Conservation (phyloP, 1,140 invertebrate genomes). For the Pseudomyrmex concolor region DNA sequence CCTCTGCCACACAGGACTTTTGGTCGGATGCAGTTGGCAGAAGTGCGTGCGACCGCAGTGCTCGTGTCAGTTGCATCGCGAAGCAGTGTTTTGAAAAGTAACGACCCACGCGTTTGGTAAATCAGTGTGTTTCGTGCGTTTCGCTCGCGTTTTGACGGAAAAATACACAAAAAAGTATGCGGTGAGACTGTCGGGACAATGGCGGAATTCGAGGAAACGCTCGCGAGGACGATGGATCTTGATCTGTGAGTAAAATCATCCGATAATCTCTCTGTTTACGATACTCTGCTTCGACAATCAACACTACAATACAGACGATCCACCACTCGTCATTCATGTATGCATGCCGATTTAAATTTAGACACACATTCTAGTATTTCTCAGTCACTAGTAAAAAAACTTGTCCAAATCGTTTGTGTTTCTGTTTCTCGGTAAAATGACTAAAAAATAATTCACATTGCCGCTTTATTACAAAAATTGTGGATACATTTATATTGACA, state of each 20-base stretch:
- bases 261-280: not conserved
- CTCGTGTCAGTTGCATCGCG: not conserved
- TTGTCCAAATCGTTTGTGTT: too few relatives aligned
- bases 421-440: too few relatives aligned
- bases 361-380: too few relatives aligned
- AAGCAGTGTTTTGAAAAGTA: slow-evolving; percentile 43
- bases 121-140: not conserved
- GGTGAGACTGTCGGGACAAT: slow-evolving; percentile 5
- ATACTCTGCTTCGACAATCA: too few relatives aligned
- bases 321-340: not conserved
- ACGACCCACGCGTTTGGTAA: not conserved
- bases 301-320: too few relatives aligned
- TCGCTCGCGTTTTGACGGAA: not conserved
- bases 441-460: too few relatives aligned
- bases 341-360: too few relatives aligned
- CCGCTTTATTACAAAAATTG: too few relatives aligned
- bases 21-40: not conserved
- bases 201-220: slow-evolving; percentile 44
- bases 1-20: not conserved
- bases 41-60: not conserved
- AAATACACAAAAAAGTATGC: not conserved
- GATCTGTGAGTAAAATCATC: slow-evolving; percentile 34
- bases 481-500: too few relatives aligned
- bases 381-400: too few relatives aligned
- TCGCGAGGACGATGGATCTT: slow-evolving; percentile 1